Base-by-base conservation (phyloP, 1,140 invertebrate species). In the Drosophila equinoxialis region DNA sequence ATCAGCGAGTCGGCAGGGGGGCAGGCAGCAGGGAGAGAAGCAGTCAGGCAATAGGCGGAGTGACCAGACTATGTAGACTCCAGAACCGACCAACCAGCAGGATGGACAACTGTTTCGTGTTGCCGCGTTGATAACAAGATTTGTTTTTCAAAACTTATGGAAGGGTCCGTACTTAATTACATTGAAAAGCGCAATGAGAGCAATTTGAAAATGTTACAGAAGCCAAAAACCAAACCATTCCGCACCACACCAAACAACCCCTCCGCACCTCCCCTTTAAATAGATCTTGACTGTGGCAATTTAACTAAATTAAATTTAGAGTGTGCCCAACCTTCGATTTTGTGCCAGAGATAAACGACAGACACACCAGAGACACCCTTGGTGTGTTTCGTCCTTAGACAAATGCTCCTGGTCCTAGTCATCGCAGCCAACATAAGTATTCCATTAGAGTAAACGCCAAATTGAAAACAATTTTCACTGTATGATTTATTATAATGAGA, bases 401-500 rank as follows among this genome's bases (percentile, higher is more conserved):
- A 87, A 86, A 81, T 85, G 69, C 68, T 37, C 42, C 76, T 73
- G 68, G 60, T 57, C 65, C 17, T 61, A 66, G 65, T 68, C 30
- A 6, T 30, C 6, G 5, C 30, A 6, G 30, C 6, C 64, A 75
- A 87, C 84, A 89, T 77, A 85, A 78, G 71, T 79, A 81, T 89
- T 84, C 84, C 84, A 89, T 89, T 89, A 90, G 73, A 81, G 35
- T 57, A 68, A 39, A 41, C 57, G 41, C 14, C 30, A 42, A 74
- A 80, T 83, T 87, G 83, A 79, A 79, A 87, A 87, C 84, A 89
- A 83, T 87, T 89, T 74, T 71, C 81, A 71, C 74, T 89, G 75
- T 89, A 84, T 89, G 84, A 89, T 90, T 89, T 89, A 89, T 89
- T 74, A 68, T 89, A 89, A 89, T 89, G 85, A 89, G 84, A 69